These are phyloP conservation scores for Platypus cylindrus DNA, from an alignment of 2,888 invertebrate species.

Conservation along the genomic window DNA sequence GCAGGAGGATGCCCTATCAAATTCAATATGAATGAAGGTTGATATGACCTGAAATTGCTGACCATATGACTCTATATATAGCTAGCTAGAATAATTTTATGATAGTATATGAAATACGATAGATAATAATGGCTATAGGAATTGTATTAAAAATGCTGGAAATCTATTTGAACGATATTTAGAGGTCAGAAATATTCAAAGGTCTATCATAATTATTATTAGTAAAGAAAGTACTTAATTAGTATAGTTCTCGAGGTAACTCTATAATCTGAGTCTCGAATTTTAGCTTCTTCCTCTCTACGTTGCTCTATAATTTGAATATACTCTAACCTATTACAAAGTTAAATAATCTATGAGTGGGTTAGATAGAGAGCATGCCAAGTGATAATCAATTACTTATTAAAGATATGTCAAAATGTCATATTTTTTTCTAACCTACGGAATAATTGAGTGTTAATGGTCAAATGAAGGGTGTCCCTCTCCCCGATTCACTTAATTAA, in stretches of 20 bases:
- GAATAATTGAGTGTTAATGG: conserved; percentile 9
- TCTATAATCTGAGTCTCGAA: too few species aligned
- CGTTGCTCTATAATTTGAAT: neutral
- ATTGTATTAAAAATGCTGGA: neutral
- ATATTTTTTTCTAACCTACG: too few species aligned
- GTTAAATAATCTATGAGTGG: conserved; percentile 1
- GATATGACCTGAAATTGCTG: conserved; percentile 11
- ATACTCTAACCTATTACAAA: neutral
- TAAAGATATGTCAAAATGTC: conserved; percentile 12
- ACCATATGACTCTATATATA: conserved; percentile 14
- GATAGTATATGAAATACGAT: conserved; percentile 6
- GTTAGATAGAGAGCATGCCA: neutral
- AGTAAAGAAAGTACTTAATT: too few species aligned
- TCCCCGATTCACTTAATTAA: too few species aligned
- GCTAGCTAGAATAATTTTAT: too few species aligned
- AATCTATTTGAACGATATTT: neutral
- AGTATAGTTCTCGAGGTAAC: too few species aligned
- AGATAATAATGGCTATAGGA: conserved; percentile 1
- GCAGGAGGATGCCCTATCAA: conserved; percentile 6
- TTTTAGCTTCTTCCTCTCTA: too few species aligned
- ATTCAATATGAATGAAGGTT: conserved; percentile 15
- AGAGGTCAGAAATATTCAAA: too few species aligned
- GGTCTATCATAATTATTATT: too few species aligned
- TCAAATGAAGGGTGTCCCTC: too few species aligned
- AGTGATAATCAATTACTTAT: conserved; percentile 10